Evolutionary conservation across 2,888 invertebrate species (phyloP).

Genomic region (Eurytoma adleriae): DNA sequence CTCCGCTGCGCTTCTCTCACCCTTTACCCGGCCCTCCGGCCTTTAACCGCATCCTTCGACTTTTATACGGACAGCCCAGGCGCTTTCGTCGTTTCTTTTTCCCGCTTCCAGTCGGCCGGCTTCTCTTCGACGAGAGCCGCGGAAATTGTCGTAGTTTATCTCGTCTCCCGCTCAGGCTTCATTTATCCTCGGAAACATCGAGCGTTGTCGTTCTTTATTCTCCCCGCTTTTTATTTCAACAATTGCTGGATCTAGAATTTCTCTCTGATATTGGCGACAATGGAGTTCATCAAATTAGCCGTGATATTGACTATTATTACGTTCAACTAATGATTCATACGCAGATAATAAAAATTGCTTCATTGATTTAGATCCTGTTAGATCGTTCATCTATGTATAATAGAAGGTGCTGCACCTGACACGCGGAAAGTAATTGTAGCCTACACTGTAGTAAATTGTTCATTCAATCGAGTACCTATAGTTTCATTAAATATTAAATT

Average conservation of each 20-base stretch:
- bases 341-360: slow-evolving; percentile 1
- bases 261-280: too few relatives aligned
- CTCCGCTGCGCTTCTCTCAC: not conserved
- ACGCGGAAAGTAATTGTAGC: slow-evolving; percentile 18
- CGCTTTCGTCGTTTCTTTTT: slow-evolving; percentile 13
- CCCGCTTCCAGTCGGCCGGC: too few relatives aligned
- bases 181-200: not conserved
- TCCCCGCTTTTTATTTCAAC: not conserved
- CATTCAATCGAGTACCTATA: not conserved
- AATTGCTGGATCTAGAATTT: not conserved
- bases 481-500: slow-evolving; percentile 9
- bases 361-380: too few relatives aligned
- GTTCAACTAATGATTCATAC: too few relatives aligned
- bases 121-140: too few relatives aligned
- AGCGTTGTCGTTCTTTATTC: slow-evolving; percentile 1
- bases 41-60: slow-evolving; percentile 47
- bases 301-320: too few relatives aligned
- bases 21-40: not conserved
- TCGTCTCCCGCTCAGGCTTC: not conserved
- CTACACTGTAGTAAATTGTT: slow-evolving; percentile 18
- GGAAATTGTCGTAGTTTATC: too few relatives aligned
- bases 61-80: slow-evolving; percentile 21
- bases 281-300: too few relatives aligned
- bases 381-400: not conserved
- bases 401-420: slow-evolving; percentile 1